Evolutionary conservation across 2,888 invertebrate genomes (phyloP).

Genomic region (Elegia similella): DNA sequence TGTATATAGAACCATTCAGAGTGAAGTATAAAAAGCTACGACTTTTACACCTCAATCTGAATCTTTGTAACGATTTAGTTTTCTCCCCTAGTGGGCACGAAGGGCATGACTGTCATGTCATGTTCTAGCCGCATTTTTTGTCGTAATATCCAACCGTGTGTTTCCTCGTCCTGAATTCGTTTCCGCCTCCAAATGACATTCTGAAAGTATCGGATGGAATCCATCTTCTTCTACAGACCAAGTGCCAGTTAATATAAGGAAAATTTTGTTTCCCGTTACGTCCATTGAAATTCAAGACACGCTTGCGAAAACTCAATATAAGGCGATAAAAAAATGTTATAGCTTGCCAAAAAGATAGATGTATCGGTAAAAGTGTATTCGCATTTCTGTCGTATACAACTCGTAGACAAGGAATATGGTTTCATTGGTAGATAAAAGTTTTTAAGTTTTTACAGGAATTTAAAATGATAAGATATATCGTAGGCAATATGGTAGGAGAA

Average conservation of each 20-base stretch:
- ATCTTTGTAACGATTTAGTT: too few relatives aligned
- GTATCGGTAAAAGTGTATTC: background rate
- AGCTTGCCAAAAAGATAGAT: background rate
- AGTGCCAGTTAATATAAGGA: conserved; percentile 16
- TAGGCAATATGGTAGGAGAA: too few relatives aligned
- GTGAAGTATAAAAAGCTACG: too few relatives aligned
- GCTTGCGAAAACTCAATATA: background rate
- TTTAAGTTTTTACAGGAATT: too few relatives aligned
- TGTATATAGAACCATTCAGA: too few relatives aligned
- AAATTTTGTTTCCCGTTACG: conserved; percentile 9
- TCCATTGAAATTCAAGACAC: conserved; percentile 14
- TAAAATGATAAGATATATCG: too few relatives aligned
- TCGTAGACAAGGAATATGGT: too few relatives aligned
- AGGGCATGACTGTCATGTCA: too few relatives aligned
- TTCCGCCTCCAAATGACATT: conserved; percentile 28
- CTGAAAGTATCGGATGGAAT: conserved; percentile 19
- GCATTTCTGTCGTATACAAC: background rate
- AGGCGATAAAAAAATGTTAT: background rate
- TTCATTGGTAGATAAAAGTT: too few relatives aligned
- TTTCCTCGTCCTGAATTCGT: conserved; percentile 20
- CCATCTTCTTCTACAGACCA: conserved; percentile 18
- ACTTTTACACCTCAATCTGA: too few relatives aligned
- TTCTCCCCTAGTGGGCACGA: too few relatives aligned
- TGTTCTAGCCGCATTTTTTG: background rate
- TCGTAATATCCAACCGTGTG: background rate